Evolutionary conservation across 2,888 invertebrate genomes (phyloP), one percentile per base, ranked within the genome.

Genomic region (Drosophila mulleri): DNA sequence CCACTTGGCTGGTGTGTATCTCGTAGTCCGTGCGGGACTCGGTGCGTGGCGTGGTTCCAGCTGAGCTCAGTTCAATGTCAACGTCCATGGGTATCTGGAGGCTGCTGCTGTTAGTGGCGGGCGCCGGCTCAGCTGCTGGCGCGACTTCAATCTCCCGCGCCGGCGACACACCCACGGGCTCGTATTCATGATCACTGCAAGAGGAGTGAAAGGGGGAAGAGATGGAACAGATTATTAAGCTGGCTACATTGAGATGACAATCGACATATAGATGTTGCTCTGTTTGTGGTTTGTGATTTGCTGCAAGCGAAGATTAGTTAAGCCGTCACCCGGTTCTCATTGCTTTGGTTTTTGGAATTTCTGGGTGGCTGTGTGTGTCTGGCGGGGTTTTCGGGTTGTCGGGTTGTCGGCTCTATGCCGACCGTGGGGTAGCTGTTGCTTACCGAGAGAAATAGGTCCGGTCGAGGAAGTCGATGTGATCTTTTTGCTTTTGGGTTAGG

Each of bases 161-260:
- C 83, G 69, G 78, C 74, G 96, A 96, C 88, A 96, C 95, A 92
- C 96, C 96, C 92, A 98, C 96, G 85, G 97, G 96, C 94, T 98
- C 98, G 94, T 98, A 98, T 94, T 97, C 97, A 95, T 98, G 97
- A 94, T 97, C 97, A 95, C 97, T 98, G 94, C 87, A 95, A 95
- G 83, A 83, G 91, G 52, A 44, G 42, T n/a, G 26, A 41, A 4
- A 9, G 1, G 44, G 57, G 11, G 6, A 23, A 32, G 2, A n/a
- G 9, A 20, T 16, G 2, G 6, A 39, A 6, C 1, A 53, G 16
- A 47, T 45, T 50, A 41, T 7, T 18, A 20, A 4, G 2, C 32
- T 18, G 12, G 0, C 16, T 16, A 2, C 2, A 9, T 20, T n/a
- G 3, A 4, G 6, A 39, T 16, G 11, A 20, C 23, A 7, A 20